Conservation (phyloP, 2,113 vertebrate species). For the Mobula hypostoma region DNA sequence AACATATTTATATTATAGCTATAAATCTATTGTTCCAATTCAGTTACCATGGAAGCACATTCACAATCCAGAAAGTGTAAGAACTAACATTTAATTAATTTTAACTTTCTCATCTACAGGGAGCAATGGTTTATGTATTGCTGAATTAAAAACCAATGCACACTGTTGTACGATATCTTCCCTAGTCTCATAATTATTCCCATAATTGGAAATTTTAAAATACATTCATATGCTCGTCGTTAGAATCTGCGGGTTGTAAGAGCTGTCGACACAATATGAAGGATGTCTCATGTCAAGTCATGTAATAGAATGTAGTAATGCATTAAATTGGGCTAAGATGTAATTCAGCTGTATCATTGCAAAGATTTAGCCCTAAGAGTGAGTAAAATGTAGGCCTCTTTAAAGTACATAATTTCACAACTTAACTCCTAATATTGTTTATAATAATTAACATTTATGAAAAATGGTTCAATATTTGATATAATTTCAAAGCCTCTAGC, state of each 20-base stretch:
- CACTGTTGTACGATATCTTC: background rate
- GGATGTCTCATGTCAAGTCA: background rate
- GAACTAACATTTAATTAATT: slow-evolving; percentile 3
- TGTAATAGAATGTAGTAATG: background rate
- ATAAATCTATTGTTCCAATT: background rate
- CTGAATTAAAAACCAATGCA: background rate
- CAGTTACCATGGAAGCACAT: background rate
- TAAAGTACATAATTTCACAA: background rate
- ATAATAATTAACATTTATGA: background rate
- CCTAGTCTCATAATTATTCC: background rate
- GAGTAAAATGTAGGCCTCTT: background rate
- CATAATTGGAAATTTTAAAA: background rate
- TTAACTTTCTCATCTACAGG: background rate
- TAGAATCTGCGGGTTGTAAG: background rate
- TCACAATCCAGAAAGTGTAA: background rate
- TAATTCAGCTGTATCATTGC: background rate
- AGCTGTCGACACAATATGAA: background rate
- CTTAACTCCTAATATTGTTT: background rate
- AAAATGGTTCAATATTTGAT: too few species aligned
- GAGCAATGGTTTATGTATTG: background rate
- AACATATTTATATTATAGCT: background rate
- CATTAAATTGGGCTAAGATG: background rate
- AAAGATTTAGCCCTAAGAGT: background rate
- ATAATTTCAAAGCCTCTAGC: too few species aligned
- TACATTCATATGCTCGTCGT: background rate